Conservation (phyloP, 2,797 vertebrate genomes). For the Anguilla pacifica region DNA sequence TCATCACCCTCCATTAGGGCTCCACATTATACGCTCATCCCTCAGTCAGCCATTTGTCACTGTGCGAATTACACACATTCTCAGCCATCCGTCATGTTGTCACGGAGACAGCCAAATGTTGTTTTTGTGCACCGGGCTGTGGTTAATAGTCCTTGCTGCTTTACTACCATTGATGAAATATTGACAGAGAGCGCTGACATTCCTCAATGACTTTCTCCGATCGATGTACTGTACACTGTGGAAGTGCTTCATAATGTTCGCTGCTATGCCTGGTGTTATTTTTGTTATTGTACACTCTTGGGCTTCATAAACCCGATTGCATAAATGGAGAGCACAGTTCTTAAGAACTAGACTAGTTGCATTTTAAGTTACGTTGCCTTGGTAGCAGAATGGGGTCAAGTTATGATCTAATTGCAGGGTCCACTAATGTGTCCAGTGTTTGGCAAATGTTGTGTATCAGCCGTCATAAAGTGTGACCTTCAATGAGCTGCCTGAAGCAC, state of each 20-base stretch:
- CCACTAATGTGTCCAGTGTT: not conserved
- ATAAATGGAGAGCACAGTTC: not conserved
- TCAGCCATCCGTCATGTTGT: constrained; percentile 18
- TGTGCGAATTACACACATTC: not conserved
- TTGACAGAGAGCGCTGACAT: constrained; percentile 12
- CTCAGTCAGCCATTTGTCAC: constrained; percentile 11
- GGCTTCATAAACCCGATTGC: not conserved
- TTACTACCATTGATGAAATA: constrained; percentile 24
- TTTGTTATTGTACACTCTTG: not conserved
- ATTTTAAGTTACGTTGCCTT: not conserved
- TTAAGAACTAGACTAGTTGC: not conserved
- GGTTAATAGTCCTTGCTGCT: constrained; percentile 13
- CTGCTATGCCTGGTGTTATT: not conserved
- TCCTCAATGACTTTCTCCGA: not conserved
- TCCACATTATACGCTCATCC: not conserved
- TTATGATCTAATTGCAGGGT: not conserved
- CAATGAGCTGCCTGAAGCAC: not conserved
- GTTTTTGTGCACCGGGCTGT: not conserved
- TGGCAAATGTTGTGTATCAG: not conserved
- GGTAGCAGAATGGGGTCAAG: not conserved
- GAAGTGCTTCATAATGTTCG: not conserved
- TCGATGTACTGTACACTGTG: not conserved
- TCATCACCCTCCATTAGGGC: constrained; percentile 8
- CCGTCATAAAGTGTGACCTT: not conserved
- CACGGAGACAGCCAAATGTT: constrained; percentile 13